Evolutionary conservation across 53 echinoderm and acorn worm species (phyloP).

Genomic region (Stichopus horrens): DNA sequence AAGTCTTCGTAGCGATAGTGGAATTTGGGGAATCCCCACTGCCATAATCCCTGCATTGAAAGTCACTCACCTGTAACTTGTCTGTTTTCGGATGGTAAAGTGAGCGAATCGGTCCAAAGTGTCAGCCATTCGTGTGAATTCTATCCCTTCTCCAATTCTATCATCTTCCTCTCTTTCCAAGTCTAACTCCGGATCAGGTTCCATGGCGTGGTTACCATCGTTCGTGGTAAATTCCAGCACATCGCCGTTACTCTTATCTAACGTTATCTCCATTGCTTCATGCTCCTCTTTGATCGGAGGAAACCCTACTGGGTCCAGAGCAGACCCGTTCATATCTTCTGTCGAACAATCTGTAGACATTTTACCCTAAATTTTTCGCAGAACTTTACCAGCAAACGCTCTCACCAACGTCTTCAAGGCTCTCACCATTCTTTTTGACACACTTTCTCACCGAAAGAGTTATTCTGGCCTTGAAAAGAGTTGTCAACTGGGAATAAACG

Average conservation of each 20-base stretch:
- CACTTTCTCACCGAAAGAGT: slow-evolving; percentile 10
- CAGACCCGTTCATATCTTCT: slow-evolving; percentile 16
- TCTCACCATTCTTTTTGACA: slow-evolving; percentile 30
- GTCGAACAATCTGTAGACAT: slow-evolving; percentile 24
- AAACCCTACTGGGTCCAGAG: slow-evolving; percentile 5
- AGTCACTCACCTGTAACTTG: slow-evolving; percentile 90
- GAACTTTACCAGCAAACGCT: slow-evolving; percentile 1
- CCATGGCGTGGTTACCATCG: slow-evolving; percentile 30
- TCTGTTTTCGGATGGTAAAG: slow-evolving; percentile 98
- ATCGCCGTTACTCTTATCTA: slow-evolving; percentile 22
- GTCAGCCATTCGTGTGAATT: slow-evolving; percentile 32
- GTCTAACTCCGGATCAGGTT: background rate
- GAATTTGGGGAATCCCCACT: slow-evolving; percentile 13
- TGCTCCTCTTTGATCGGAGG: slow-evolving; percentile 41
- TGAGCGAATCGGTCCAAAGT: slow-evolving; percentile 90
- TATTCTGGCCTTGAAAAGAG: slow-evolving; percentile 33
- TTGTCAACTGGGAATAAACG: slow-evolving; percentile 32
- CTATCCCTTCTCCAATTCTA: slow-evolving; percentile 19
- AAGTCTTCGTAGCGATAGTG: background rate
- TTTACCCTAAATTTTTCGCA: slow-evolving; percentile 18
- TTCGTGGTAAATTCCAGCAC: slow-evolving; percentile 39
- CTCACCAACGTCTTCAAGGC: background rate
- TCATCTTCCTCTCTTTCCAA: slow-evolving; percentile 30
- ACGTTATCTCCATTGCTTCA: slow-evolving; percentile 6
- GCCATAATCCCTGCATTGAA: background rate